Base-by-base conservation (phyloP, 2,797 vertebrate species). In the Acanthornis magna region DNA sequence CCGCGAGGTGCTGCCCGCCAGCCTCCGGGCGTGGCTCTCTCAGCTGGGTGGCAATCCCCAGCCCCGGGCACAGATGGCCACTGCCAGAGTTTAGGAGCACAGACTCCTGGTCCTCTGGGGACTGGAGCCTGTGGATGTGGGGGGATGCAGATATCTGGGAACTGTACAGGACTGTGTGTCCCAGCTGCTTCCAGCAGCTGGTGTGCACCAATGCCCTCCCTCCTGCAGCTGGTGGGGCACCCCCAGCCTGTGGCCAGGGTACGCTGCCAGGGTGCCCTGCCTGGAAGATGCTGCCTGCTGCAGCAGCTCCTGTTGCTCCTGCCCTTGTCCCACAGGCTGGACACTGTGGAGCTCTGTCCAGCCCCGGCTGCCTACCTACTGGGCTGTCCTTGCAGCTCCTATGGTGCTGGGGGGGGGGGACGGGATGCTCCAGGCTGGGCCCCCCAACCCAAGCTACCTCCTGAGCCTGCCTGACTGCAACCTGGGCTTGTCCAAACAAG, bases 251-350 rank as follows among this genome's bases (percentile, higher is more conserved):
- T 97, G 87, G 84, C 98, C 7, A 93, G 95, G 34, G 97, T 97
- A 14, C 92, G 97, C 82, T 99, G 98, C 80, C 89, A 96, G 61
- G 96, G 97, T 54, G 97, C 45, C 96, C 96, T 27, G 95, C 95
- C 32, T 93, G 97, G 93, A 51, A 95, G 94, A 48, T 98, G 97
- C 74, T 99, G 99, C 86, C 98, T 99, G 85, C 98, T 99, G 85
- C 98, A 98, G 87, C 98, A 97, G 88, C 96, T 99, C 63, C 98
- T 99, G 72, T 98, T 98, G 48, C 98, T 98, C 95, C 98, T 99
- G 71, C 98, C 98, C 48, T 97, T 98, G 4, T 95, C 97, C 3
- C 96, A 98, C 68, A 93, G 98, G 91, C 98, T 98, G 96, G 98
- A 98, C 95, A 97, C 97, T 3, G 98, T 98, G 2, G 98, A 98